Evolutionary conservation across 2,888 invertebrate genomes (phyloP).

Genomic region (Ariolimax columbianus): DNA sequence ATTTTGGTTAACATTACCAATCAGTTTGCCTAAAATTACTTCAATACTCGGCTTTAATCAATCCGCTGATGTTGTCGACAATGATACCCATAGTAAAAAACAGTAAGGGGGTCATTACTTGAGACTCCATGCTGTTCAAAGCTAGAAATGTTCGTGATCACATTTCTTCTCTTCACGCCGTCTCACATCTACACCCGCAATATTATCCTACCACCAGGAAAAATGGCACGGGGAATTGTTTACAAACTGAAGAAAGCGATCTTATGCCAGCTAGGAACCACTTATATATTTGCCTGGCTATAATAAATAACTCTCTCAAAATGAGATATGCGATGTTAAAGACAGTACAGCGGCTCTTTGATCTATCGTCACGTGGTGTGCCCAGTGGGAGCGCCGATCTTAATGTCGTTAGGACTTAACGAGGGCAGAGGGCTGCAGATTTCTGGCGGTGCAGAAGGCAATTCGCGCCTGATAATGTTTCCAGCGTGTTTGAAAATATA

Average conservation of each 20-base stretch:
- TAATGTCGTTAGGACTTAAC: conserved; percentile 37
- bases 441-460: neutral
- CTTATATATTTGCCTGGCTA: conserved; percentile 32
- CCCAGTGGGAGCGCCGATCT: conserved; percentile 29
- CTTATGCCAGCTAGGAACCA: neutral
- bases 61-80: too few relatives aligned
- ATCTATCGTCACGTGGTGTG: conserved; percentile 6
- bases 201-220: conserved; percentile 2
- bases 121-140: neutral
- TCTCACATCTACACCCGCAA: neutral
- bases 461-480: conserved; percentile 1
- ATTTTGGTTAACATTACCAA: too few relatives aligned
- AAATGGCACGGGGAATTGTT: conserved; percentile 7
- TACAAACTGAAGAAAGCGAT: conserved; percentile 5
- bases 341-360: conserved; percentile 28
- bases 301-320: conserved; percentile 40
- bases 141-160: conserved; percentile 2
- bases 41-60: too few relatives aligned
- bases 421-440: conserved; percentile 17
- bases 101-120: neutral
- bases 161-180: neutral
- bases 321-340: conserved; percentile 39
- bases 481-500: conserved; percentile 26
- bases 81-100: too few relatives aligned
- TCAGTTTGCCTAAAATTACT: too few relatives aligned